phyloP scores from a whole-genome alignment of 2,888 invertebrate genomes.

The Blastobasis adustella region DNA sequence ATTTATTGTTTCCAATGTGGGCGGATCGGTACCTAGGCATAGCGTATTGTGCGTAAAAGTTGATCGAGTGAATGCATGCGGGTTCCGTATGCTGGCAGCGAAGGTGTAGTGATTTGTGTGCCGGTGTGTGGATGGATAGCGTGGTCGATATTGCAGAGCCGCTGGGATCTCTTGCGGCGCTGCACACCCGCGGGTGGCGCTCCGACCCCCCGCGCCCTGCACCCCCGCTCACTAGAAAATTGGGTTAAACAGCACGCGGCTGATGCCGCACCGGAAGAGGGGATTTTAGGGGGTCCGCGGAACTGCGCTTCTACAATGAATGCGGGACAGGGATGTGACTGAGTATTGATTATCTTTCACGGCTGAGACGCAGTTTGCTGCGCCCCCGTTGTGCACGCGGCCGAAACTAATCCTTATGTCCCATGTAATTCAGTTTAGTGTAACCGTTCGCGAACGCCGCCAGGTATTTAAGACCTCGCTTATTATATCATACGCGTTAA shows the following conservation, averaged over 20 bases:
- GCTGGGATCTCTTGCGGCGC: conserved; percentile 55
- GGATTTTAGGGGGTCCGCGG: conserved; percentile 59
- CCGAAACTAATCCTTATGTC: not conserved
- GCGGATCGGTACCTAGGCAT: too few relatives aligned
- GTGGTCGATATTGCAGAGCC: conserved; percentile 64
- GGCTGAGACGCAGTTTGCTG: conserved; percentile 44
- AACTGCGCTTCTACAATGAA: conserved; percentile 66
- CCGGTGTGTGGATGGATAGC: too few relatives aligned
- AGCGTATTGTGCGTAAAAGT: too few relatives aligned
- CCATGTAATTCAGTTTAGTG: not conserved
- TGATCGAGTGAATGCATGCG: too few relatives aligned
- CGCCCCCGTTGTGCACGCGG: conserved; percentile 17
- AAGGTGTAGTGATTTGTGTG: too few relatives aligned
- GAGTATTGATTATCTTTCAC: conserved; percentile 67
- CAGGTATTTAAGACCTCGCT: conserved; percentile 6
- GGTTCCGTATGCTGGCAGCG: too few relatives aligned
- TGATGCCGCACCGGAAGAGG: conserved; percentile 64
- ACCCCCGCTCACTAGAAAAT: conserved; percentile 66
- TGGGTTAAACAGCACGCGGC: conserved; percentile 71
- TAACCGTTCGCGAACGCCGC: not conserved
- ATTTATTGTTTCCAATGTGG: too few relatives aligned
- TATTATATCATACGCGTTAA: conserved; percentile 12
- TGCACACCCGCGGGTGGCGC: conserved; percentile 18
- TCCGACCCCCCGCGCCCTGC: conserved; percentile 41
- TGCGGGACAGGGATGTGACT: conserved; percentile 67